A percentile compares a stretch with the other conserved stretches of the same genome.
phyloP scores from a whole-genome alignment of 2,113 vertebrate genomes.

The Eulacestoma nigropectus region DNA sequence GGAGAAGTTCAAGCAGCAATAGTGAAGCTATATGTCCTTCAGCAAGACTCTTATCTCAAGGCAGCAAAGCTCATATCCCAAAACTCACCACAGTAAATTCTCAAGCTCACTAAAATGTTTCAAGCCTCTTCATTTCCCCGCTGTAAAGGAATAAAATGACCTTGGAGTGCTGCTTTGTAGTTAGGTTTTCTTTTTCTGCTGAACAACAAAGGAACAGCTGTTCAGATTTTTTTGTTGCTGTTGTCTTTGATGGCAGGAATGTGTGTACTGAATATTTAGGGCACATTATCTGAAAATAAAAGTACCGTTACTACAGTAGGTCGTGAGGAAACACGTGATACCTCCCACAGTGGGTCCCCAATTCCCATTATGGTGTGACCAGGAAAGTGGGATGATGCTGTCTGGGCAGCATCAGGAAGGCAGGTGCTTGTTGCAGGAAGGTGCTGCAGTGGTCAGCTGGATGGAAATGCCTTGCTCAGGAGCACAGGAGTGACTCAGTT shows the following conservation, averaged over 20 bases:
- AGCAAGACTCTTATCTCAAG: not conserved
- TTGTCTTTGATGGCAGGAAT: not conserved
- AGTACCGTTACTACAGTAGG: not conserved
- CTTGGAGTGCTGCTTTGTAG: not conserved
- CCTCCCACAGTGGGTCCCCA: not conserved
- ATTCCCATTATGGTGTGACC: not conserved
- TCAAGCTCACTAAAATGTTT: not conserved
- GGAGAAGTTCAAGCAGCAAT: not conserved
- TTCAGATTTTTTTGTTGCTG: not conserved
- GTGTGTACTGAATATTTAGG: not conserved
- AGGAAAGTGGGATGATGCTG: not conserved
- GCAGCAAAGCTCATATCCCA: not conserved
- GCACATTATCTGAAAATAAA: not conserved
- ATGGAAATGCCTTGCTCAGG: not conserved
- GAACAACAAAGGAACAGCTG: slow-evolving; percentile 17
- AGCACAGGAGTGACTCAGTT: not conserved
- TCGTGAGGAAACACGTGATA: not conserved
- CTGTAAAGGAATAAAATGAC: not conserved
- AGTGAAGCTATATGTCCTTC: not conserved
- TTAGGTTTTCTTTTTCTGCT: not conserved
- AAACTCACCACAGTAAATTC: not conserved
- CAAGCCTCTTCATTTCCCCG: not conserved
- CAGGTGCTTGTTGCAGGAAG: not conserved
- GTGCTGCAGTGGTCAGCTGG: not conserved
- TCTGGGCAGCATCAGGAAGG: not conserved